These are phyloP conservation scores for Motacilla tschutschensis DNA, from an alignment of 2,113 vertebrate species.

Conservation along the genomic window DNA sequence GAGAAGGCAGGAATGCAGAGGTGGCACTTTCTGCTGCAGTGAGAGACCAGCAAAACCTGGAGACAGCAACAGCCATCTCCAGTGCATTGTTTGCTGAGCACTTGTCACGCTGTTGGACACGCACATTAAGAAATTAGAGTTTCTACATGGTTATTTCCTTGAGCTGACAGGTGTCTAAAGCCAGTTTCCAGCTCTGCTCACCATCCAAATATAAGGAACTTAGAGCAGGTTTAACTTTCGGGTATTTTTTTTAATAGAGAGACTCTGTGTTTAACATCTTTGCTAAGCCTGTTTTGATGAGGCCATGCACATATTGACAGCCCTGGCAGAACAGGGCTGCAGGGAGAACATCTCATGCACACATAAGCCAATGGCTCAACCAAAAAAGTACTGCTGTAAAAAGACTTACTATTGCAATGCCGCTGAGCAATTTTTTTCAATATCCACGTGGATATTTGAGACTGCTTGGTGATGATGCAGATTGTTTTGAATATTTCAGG, in stretches of 20 bases:
- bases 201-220: neutral
- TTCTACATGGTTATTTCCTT: neutral
- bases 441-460: neutral
- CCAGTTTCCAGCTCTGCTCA: neutral
- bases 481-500: neutral
- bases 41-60: neutral
- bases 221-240: neutral
- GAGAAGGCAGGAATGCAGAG: neutral
- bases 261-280: neutral
- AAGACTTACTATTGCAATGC: neutral
- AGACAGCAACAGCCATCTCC: neutral
- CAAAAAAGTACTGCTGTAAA: neutral
- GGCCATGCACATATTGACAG: neutral
- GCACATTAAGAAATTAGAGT: conserved; percentile 1
- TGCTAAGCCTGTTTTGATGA: neutral
- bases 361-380: neutral
- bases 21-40: neutral
- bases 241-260: neutral
- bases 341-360: neutral
- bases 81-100: neutral
- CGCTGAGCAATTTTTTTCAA: neutral
- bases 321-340: neutral
- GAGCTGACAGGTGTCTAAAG: conserved; percentile 21
- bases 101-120: neutral
- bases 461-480: neutral